Evolutionary conservation across 2,113 vertebrate species (phyloP).

Genomic region (Raja brachyura): DNA sequence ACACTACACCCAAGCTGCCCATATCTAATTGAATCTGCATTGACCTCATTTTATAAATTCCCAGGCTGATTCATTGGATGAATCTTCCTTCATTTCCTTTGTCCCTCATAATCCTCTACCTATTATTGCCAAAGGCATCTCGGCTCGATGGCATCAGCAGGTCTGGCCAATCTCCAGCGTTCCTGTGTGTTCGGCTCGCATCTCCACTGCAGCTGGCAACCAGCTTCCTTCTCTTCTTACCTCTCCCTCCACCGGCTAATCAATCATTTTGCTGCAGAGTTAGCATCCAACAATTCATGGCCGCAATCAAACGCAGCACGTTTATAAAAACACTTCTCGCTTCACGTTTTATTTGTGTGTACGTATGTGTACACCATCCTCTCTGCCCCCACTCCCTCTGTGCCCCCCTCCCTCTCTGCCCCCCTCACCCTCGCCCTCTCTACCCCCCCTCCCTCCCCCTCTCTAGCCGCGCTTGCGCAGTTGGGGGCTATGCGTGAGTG

Average conservation of each 20-base stretch:
- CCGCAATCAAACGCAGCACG: neutral
- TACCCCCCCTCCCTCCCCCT: too few species aligned
- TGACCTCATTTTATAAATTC: neutral
- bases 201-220: neutral
- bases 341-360: neutral
- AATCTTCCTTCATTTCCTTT: neutral
- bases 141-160: neutral
- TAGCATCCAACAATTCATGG: neutral
- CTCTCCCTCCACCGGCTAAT: neutral
- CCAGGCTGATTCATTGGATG: neutral
- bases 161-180: neutral
- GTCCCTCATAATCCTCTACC: too few species aligned
- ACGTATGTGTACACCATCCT: too few species aligned
- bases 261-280: neutral
- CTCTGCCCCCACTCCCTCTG: too few species aligned
- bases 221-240: neutral
- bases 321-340: neutral
- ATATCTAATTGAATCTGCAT: neutral
- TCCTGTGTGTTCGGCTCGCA: neutral
- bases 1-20: too few species aligned
- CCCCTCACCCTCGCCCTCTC: too few species aligned
- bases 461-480: too few species aligned
- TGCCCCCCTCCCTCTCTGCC: too few species aligned
- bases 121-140: neutral
- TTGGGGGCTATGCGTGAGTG: too few species aligned